Evolutionary conservation across 2,888 invertebrate genomes (phyloP), one percentile per base, ranked within the genome.

Genomic region (Actias luna): DNA sequence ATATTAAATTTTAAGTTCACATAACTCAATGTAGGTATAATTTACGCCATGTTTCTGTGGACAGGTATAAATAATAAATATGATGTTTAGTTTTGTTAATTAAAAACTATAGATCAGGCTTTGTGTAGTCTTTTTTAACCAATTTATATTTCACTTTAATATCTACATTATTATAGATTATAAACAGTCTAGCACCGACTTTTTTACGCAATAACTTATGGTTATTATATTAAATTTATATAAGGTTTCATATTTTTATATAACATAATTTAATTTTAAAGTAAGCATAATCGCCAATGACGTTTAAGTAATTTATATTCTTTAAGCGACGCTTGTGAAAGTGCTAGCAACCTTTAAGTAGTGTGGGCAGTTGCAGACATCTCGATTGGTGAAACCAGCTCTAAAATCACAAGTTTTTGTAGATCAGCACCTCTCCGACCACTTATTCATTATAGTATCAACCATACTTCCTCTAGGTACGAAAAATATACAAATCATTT

Each of bases 321-420:
- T 31, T 2, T 31, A 57, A 42, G 57, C 61, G 29, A 2, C 29
- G 36, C 42, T 31, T 60, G 64, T 69, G 64, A 57, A 63, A 66
- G 57, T 68, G 63, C 59, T 58, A 63, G 62, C 64, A 60, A 64
- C 65, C 65, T 65, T 52, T 35, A 65, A 59, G 65, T 64, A 67
- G 68, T 66, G 67, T 63, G 73, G 78, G 75, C 71, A 70, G 74
- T 69, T 69, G 65, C 67, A 69, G 74, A 75, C 79, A 80, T 77
- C 82, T 82, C 79, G 84, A 85, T 84, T 84, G 83, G 80, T 79
- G 75, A 76, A 85, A 85, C 88, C 86, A 86, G 87, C 86, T 88
- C 86, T 84, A 87, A 88, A 89, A 86, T 87, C 80, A 79, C 85
- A 80, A 84, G 77, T 88, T 88, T 87, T 89, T 86, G 74, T 81